Evolutionary conservation across 2,888 invertebrate species (phyloP).

Genomic region (Troides helena): DNA sequence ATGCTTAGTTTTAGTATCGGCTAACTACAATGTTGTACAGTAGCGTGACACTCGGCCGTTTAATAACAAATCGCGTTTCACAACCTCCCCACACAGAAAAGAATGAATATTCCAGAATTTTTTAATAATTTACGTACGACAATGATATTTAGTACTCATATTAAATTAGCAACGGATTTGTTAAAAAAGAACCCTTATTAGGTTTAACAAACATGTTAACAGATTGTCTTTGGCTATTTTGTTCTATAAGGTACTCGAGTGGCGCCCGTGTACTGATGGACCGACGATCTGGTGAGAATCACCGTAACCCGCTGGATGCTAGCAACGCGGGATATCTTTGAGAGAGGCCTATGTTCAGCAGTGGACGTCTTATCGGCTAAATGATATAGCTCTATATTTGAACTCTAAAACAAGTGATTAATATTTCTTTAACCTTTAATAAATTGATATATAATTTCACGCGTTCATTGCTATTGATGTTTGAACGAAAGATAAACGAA

Average conservation of each 20-base stretch:
- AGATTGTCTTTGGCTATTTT: too few species aligned
- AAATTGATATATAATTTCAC: not conserved
- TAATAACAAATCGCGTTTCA: constrained; percentile 7
- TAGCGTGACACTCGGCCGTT: constrained; percentile 23
- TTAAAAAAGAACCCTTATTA: too few species aligned
- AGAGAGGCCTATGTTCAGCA: too few species aligned
- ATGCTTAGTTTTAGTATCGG: not conserved
- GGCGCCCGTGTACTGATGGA: too few species aligned
- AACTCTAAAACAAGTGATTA: not conserved
- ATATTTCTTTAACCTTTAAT: not conserved
- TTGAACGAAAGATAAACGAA: not conserved
- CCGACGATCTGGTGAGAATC: too few species aligned
- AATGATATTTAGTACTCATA: too few species aligned
- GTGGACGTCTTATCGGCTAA: too few species aligned
- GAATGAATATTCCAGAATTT: not conserved
- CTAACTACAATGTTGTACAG: not conserved
- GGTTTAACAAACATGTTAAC: too few species aligned
- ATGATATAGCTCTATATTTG: not conserved
- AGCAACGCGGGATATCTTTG: too few species aligned
- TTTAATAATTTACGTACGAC: not conserved
- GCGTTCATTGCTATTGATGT: not conserved
- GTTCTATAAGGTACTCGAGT: too few species aligned
- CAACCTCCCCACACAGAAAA: not conserved
- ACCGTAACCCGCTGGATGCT: too few species aligned
- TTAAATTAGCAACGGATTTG: too few species aligned